Conservation (phyloP, 2,888 invertebrate species). For the Polietes domitor region DNA sequence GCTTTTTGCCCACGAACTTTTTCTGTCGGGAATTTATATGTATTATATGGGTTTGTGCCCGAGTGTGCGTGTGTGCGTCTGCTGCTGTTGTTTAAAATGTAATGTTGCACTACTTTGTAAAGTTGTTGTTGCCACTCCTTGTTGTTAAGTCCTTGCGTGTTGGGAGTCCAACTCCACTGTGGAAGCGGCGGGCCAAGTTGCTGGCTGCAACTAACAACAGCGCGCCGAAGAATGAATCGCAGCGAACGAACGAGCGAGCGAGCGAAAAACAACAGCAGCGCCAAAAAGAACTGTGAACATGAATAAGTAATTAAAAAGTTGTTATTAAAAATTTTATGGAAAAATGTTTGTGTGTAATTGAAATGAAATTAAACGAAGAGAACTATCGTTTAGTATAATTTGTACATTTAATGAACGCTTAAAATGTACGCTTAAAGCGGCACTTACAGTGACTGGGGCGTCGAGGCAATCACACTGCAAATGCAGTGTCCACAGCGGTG, state of each 20-base stretch:
- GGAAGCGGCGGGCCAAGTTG: neutral
- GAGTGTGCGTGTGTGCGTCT: neutral
- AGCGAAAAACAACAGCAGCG: conserved; percentile 2
- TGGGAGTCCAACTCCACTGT: conserved; percentile 6
- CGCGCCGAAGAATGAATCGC: neutral
- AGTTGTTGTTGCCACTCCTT: conserved; percentile 11
- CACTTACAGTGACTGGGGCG: neutral
- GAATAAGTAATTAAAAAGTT: conserved; percentile 71
- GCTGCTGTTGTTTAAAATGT: conserved; percentile 16
- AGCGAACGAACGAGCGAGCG: conserved; percentile 1
- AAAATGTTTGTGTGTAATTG: conserved; percentile 66
- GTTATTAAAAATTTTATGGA: conserved; percentile 68
- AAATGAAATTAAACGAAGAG: conserved; percentile 66
- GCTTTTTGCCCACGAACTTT: conserved; percentile 50
- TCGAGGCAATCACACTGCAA: neutral
- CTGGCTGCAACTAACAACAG: neutral
- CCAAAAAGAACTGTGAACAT: conserved; percentile 61
- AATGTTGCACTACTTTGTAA: conserved; percentile 13
- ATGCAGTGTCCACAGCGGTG: neutral
- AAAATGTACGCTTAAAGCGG: conserved; percentile 35
- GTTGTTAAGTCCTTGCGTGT: conserved; percentile 1
- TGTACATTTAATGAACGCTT: conserved; percentile 54
- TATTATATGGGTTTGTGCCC: neutral
- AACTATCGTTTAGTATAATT: conserved; percentile 53
- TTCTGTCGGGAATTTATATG: neutral